Percentiles rank a stretch among this genome's conserved stretches.
Conservation (phyloP, 2,888 invertebrate species). For the Eristalinus aeneus region DNA sequence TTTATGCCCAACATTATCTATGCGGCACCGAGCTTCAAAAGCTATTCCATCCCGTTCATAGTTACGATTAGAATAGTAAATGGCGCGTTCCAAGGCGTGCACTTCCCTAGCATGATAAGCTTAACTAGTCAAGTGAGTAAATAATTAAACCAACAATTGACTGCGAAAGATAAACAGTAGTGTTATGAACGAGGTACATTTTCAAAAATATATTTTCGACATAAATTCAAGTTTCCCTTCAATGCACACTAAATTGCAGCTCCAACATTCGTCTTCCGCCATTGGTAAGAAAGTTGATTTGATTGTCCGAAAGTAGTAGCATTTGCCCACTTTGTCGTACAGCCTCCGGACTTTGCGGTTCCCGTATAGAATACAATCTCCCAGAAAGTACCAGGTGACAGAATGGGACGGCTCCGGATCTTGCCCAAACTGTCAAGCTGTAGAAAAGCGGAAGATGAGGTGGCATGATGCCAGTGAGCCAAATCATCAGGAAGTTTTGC, state of each 20-base stretch:
- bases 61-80: slow-evolving; percentile 84
- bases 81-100: slow-evolving; percentile 86
- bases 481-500: slow-evolving; percentile 73
- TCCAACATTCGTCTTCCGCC: slow-evolving; percentile 75
- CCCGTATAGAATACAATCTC: slow-evolving; percentile 75
- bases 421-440: slow-evolving; percentile 75
- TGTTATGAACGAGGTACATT: background rate
- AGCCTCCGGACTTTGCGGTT: slow-evolving; percentile 69
- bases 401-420: slow-evolving; percentile 59
- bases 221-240: background rate
- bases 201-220: background rate
- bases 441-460: slow-evolving; percentile 72
- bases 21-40: slow-evolving; percentile 76
- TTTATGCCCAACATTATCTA: slow-evolving; percentile 83
- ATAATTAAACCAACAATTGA: background rate
- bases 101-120: slow-evolving; percentile 87
- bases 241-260: slow-evolving; percentile 73
- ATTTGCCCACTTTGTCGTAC: slow-evolving; percentile 74
- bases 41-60: slow-evolving; percentile 82
- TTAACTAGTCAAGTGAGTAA: slow-evolving; percentile 82
- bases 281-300: slow-evolving; percentile 73
- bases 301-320: slow-evolving; percentile 73
- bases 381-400: slow-evolving; percentile 75
- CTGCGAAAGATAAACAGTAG: background rate
- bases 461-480: slow-evolving; percentile 76